Conservation (phyloP, 2,888 invertebrate species). For the Augochlorella aurata region DNA sequence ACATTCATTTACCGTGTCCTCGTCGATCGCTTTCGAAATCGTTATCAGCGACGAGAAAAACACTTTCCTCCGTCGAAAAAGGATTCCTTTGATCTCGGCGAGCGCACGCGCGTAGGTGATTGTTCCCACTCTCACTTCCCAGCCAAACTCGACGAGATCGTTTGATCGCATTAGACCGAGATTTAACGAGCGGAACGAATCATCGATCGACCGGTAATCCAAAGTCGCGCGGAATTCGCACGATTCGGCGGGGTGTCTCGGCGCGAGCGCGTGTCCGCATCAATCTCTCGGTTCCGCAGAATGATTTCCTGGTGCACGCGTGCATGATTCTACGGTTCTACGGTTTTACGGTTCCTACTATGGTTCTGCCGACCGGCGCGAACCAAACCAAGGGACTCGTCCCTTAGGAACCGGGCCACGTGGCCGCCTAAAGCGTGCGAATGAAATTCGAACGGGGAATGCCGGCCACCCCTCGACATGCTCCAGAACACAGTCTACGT, state of each 20-base stretch:
- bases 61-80: background rate
- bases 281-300: conserved; percentile 47
- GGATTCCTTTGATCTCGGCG: conserved; percentile 30
- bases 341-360: background rate
- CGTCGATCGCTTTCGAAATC: background rate
- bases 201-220: conserved; percentile 53
- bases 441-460: conserved; percentile 62
- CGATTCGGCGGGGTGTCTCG: conserved; percentile 1
- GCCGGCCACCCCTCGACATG: conserved; percentile 38
- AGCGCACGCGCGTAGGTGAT: background rate
- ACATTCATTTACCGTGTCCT: background rate
- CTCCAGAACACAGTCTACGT: conserved; percentile 31
- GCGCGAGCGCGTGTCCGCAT: conserved; percentile 29
- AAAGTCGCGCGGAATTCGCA: conserved; percentile 48
- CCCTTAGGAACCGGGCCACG: conserved; percentile 68
- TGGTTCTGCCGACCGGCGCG: background rate
- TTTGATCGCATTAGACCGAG: conserved; percentile 46
- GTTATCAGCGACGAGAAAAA: background rate
- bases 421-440: conserved; percentile 67
- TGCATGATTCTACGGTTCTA: conserved; percentile 42
- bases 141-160: conserved; percentile 12
- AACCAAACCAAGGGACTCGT: conserved; percentile 18
- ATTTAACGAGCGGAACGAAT: conserved; percentile 60
- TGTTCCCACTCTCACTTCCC: background rate
- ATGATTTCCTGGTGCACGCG: conserved; percentile 33